A percentile compares a stretch with the other conserved stretches of the same genome.
These are phyloP conservation scores for Melospiza georgiana DNA, from an alignment of 2,113 vertebrate genomes.

Conservation along the genomic window DNA sequence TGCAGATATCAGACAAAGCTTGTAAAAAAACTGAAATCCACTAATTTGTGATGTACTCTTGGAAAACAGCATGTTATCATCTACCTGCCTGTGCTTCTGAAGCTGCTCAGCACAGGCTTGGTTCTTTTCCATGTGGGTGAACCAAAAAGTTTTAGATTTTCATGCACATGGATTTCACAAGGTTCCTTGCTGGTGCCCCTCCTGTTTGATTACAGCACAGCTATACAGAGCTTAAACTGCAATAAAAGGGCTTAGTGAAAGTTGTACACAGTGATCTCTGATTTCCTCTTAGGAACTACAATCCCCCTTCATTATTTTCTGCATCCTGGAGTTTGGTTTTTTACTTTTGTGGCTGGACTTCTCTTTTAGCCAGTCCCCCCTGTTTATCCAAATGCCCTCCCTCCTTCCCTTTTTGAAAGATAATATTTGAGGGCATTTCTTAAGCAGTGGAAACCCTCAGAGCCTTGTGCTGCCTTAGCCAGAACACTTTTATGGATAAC, in stretches of 20 bases:
- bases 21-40: background rate
- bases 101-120: background rate
- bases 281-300: constrained; percentile 55
- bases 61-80: background rate
- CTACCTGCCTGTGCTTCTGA: background rate
- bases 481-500: background rate
- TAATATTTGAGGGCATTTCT: constrained; percentile 45
- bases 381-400: background rate
- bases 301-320: constrained; percentile 48
- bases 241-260: constrained; percentile 49
- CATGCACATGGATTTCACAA: background rate
- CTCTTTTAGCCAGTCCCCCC: constrained; percentile 3
- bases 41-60: background rate
- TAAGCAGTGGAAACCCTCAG: background rate
- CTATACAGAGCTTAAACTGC: constrained; percentile 2
- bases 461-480: background rate
- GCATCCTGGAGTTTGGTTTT: background rate
- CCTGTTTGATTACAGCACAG: background rate
- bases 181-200: background rate
- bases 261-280: constrained; percentile 22
- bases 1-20: background rate
- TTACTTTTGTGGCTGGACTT: background rate
- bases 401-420: background rate
- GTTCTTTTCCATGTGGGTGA: background rate
- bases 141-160: background rate